Evolutionary conservation across 2,113 vertebrate genomes (phyloP), one percentile per base, ranked within the genome.

Genomic region (Phoenicopterus ruber): DNA sequence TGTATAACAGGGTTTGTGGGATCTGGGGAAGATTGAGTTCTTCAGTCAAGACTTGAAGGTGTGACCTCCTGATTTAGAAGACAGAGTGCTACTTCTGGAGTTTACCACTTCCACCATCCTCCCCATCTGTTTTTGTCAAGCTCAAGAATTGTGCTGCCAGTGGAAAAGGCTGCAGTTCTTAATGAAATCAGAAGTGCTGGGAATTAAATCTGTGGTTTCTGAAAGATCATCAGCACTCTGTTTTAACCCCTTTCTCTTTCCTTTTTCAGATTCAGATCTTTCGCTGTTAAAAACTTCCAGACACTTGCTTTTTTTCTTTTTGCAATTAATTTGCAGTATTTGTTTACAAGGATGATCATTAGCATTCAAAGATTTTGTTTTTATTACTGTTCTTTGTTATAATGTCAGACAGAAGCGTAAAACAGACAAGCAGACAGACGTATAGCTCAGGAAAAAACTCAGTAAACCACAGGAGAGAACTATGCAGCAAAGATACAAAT

Each of bases 51-150:
- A 96, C 95, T 95, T 85, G 91, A 96, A 95, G 91, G 93, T 95
- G 94, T 93, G 94, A 96, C 96, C 96, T 94, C 88, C 94, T 96
- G 95, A 97, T 96, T 96, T 94, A 92, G 88, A 96, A 96, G 95
- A 96, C 95, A 96, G 93, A 97, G 93, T 96, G 81, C 61, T 94
- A 93, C 93, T 96, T 96, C 83, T 96, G 91, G 83, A 96, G 93
- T 96, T 97, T 96, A 96, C 97, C 94, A 89, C 77, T 96, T 94
- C 96, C 81, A 96, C 95, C 91, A 94, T 95, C 86, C 88, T 95
- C 70, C 93, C 78, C 91, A 95, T 95, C 91, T 96, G 81, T 95
- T 96, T 97, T 93, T 97, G 93, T 96, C 93, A 96, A 91, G 86
- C 91, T 94, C 97, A 96, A 92, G 93, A 94, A 96, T 94, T 94